Base-by-base conservation (phyloP, 1,140 invertebrate genomes). In the Rhopalosiphum padi region DNA sequence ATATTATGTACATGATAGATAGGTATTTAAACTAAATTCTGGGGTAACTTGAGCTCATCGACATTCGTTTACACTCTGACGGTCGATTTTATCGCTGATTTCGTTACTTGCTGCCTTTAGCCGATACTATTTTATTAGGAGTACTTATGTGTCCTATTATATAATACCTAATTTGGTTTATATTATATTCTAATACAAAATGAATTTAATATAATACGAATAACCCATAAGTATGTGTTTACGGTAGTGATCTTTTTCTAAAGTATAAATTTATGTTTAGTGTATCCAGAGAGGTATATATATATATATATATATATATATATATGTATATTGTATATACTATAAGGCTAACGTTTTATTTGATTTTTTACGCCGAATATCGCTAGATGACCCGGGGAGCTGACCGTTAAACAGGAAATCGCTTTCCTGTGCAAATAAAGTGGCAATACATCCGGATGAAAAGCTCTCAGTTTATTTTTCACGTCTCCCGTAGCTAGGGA, bases 381-480 rank as follows among this genome's bases (percentile, higher is more conserved):
- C 53, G 53, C 8, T 15, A 46, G 53, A 90, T 60, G 89, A 90
- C 68, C 68, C 68, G 91, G 4, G 37, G 37, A 46, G 77, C 77
- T 51, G 91, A 92, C 91, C 91, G 51, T 92, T 51, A 92, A 82
- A 92, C 46, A 35, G 91, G 22, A 92, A 92, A 92, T 82, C 68
- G 91, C 77, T 83, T 92, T 92, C 46, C 30, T 82, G 51, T 92
- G 91, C 46, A 92, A 92, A 92, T 92, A 92, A 82, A 90, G 51
- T 90, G 53, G 46, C 30, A 46, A 48, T 51, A 46, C 43, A 46
- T 46, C 46, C 25, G 37, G 48, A 35, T 77, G 60, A 77, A 90
- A 90, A 60, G 89, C 53, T 8, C n/a, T 90, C 88, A n/a, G 48
- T 51, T 41, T 83, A 35, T 83, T 77, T 77, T 77, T 77, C 60